Evolutionary conservation across 2,888 invertebrate species (phyloP).

Genomic region (Choreutis nemorana): DNA sequence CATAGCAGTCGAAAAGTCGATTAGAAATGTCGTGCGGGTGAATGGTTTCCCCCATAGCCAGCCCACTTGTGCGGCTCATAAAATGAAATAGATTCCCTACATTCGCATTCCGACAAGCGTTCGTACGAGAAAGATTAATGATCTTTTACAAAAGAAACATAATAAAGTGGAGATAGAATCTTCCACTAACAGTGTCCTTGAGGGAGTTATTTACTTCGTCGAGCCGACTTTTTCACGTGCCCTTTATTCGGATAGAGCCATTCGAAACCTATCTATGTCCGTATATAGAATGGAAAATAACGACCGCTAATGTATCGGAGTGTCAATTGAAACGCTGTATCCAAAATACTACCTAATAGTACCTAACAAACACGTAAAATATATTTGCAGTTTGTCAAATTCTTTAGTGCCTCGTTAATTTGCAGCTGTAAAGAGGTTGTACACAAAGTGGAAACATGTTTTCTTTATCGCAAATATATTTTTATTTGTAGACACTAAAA

Average conservation of each 20-base stretch:
- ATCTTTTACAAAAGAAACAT: conserved; percentile 63
- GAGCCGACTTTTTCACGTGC: conserved; percentile 57
- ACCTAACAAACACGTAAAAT: no score
- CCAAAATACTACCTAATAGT: no score
- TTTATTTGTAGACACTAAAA: conserved; percentile 19
- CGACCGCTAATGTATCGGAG: no score
- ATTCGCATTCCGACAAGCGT: conserved; percentile 68
- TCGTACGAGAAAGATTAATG: conserved; percentile 68
- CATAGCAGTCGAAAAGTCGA: conserved; percentile 65
- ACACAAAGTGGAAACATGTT: no score
- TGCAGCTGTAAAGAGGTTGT: no score
- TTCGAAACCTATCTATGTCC: conserved; percentile 25
- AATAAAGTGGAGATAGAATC: conserved; percentile 66
- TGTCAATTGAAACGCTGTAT: no score
- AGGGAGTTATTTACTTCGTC: conserved; percentile 61
- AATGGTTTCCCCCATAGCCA: conserved; percentile 55
- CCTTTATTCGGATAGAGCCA: conserved; percentile 38
- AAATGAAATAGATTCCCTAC: conserved; percentile 67
- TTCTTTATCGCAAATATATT: no score
- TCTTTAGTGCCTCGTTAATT: no score
- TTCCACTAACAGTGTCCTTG: conserved; percentile 66
- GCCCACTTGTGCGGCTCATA: conserved; percentile 62
- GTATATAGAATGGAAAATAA: conserved; percentile 9
- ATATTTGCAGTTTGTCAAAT: no score
- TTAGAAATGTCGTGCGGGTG: conserved; percentile 63